Base-by-base conservation (phyloP, 2,888 invertebrate species). In the Teleiodes luculella region DNA sequence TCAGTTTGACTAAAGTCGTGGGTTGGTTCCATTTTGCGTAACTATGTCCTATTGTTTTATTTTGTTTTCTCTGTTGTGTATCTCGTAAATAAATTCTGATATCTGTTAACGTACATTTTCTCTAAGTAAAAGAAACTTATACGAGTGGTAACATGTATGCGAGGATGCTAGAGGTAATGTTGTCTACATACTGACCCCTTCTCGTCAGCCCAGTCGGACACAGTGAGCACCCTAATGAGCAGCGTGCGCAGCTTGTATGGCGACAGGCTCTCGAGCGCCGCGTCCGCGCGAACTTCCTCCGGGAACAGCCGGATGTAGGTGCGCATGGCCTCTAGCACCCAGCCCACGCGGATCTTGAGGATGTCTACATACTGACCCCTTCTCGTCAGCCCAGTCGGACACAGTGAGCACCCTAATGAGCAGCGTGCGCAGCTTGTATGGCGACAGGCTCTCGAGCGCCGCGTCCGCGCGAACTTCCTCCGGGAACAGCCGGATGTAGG, bases 171-270 rank as follows among this genome's bases (percentile, higher is more conserved):
- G n/a, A n/a, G n/a, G n/a, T n/a, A n/a, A n/a, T n/a, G n/a, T n/a
- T n/a, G n/a, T n/a, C 3, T 4, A 11, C 8, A 18, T n/a, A 28
- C 61, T 73, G 80, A 95, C 95, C 93, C 92, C 70, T 93, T 93
- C 55, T 92, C 92, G 8, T 90, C 89, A 0, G 94, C 94, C 95
- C 96, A 96, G 72, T 95, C 94, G 64, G 94, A 94, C 8, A 97
- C 94, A 0, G 96, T 95, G 36, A 98, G 89, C 41, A 97, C 95
- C 72, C 93, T 93, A 64, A 95, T 94, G 37, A 98, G 86, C 61
- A 98, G 86, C 63, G 94, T 93, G 62, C 98, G 92, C 54, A 98
- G 93, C 79, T 95, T 94, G 82, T 94, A 97, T 0, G 98, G 98
- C 67, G 97, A 97, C 54, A 97, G 92, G 70, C 94, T 93, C 72